Evolutionary conservation across 2,888 invertebrate species (phyloP), one percentile per base, ranked within the genome.

Genomic region (Ornithoptera priamus): DNA sequence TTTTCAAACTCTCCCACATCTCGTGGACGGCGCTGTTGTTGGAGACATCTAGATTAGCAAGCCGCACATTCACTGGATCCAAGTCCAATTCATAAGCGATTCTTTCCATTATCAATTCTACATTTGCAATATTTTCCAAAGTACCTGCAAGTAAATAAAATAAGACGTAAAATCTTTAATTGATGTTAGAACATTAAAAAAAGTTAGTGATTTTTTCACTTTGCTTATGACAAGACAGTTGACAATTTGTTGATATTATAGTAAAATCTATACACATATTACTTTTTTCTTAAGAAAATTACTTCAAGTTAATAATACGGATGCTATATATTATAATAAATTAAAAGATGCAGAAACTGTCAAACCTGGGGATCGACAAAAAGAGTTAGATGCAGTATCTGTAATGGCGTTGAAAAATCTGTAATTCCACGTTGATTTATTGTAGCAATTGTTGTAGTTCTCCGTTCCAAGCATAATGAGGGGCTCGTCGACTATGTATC

Each of bases 91-190:
- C 87, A 62, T 85, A 86, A 0, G 94, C 91, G 73, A 95, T 94
- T 73, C 94, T 93, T 73, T 95, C 95, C 94, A 95, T 94, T n/a
- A 95, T 85, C 63, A 85, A 81, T 82, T 95, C 95, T n/a, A 90
- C 86, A 78, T 93, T 85, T 10, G 89, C 91, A 8, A 94, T 80
- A 24, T 85, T 93, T 82, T 95, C 95, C 1, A 93, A 83, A 0
- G 93, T 87, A 5, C 90, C 93, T 88, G 73, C 15, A 76, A 77
- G 72, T 2, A 4, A 46, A 15, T 46, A 46, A 62, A 53, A 36
- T 57, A 56, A n/a, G 7, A 7, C 12, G 18, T 15, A 53, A 53
- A 53, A 1, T 5, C n/a, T 53, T 53, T 18, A 15, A 53, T 42
- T 42, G 42, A 42, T 42, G 8, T 42, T 42, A 10, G 10, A 12